Evolutionary conservation across 2,797 vertebrate genomes (phyloP), one percentile per base, ranked within the genome.

Genomic region (Sitta carolinensis): DNA sequence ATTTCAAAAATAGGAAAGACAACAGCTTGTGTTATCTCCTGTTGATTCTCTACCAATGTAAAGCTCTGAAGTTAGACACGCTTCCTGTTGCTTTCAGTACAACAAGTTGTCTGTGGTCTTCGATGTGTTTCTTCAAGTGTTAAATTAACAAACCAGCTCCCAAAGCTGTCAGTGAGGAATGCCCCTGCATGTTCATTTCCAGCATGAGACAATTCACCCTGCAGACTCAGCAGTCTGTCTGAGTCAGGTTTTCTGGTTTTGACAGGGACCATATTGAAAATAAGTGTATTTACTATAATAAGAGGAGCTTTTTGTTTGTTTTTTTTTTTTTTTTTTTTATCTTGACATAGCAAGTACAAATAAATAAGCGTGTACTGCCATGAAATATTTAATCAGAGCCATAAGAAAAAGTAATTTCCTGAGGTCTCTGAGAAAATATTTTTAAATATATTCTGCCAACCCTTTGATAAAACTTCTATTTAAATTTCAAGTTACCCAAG

Each of bases 361-460:
- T 85, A 96, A 91, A 94, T 91, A 95, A 78, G 55, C 58, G 58
- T 67, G 34, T 81, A 69, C 29, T 82, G 38, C 55, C 61, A 76
- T 77, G 57, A 95, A 97, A 95, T 95, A 93, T 80, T 82, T 78
- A 95, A 91, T 90, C 89, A 57, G 21, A 94, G n/a, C 11, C 69
- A 90, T 16, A 94, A 50, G 50, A 89, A 86, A 84, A 83, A 94
- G 84, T 54, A 83, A 97, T 94, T 93, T 94, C 64, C 89, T 40
- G 57, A 89, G 61, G 63, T 86, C 30, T 90, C 55, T 51, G 48
- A 75, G 48, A 38, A 96, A 36, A 50, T 63, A 82, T 61, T 94
- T 97, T 77, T 2, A 90, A 92, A 85, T 54, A 61, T 63, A 69
- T 96, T 85, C 62, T 84, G 48, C 52, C 19, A 87, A 48, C 5